phyloP scores from a whole-genome alignment of 2,888 invertebrate species.

The Limnephilus lunatus region DNA sequence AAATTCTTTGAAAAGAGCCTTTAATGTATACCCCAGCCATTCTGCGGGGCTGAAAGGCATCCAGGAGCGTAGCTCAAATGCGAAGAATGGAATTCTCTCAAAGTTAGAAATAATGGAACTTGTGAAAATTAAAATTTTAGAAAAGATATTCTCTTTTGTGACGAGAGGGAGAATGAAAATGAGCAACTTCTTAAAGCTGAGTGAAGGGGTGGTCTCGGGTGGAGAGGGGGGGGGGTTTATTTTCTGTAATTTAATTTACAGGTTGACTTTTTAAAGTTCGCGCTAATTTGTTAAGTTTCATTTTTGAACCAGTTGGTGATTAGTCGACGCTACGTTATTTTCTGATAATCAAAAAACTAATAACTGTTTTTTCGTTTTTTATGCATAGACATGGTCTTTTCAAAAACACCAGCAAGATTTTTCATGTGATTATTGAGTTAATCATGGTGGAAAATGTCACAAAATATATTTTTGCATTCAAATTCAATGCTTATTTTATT shows the following conservation, averaged over 20 bases:
- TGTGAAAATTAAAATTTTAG: conserved; percentile 63
- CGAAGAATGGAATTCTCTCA: conserved; percentile 63
- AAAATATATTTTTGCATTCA: not conserved
- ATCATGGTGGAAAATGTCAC: not conserved
- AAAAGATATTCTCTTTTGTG: conserved; percentile 55
- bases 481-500: not conserved
- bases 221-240: not conserved
- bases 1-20: conserved; percentile 64
- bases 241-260: not conserved
- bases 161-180: conserved; percentile 37
- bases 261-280: not conserved
- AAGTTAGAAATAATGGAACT: conserved; percentile 64
- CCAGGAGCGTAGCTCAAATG: conserved; percentile 60
- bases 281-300: not conserved
- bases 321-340: not conserved
- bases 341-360: not conserved
- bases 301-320: not conserved
- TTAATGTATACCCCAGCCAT: conserved; percentile 65
- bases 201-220: not conserved
- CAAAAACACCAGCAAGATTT: not conserved
- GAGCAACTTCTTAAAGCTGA: conserved; percentile 42
- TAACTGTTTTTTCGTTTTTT: not conserved
- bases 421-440: not conserved
- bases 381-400: not conserved
- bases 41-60: conserved; percentile 61